Evolutionary conservation across 2,113 vertebrate species (phyloP).

Genomic region (Ochotona princeps): DNA sequence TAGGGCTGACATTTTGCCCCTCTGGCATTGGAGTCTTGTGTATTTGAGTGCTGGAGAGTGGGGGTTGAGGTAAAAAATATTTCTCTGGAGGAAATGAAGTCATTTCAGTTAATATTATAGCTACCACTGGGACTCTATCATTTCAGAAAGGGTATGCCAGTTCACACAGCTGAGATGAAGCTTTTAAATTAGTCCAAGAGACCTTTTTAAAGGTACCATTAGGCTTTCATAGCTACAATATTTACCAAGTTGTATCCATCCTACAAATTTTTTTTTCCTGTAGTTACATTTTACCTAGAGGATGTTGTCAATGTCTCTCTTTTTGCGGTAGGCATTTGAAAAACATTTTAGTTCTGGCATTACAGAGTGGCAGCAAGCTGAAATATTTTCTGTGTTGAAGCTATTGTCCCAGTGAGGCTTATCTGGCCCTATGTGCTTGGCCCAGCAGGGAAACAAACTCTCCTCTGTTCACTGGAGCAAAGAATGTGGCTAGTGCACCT

Average conservation of each 20-base stretch:
- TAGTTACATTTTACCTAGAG: neutral
- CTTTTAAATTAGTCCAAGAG: conserved; percentile 16
- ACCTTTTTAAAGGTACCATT: conserved; percentile 37
- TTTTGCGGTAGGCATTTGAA: neutral
- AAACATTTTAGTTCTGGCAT: neutral
- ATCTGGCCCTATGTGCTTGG: neutral
- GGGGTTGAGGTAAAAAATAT: conserved; percentile 74
- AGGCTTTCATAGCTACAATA: neutral
- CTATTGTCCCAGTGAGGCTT: conserved; percentile 11
- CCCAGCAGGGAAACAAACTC: conserved; percentile 40
- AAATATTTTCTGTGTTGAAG: conserved; percentile 7
- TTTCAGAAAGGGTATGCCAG: conserved; percentile 70
- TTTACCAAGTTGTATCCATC: neutral
- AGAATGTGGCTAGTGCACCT: conserved; percentile 61
- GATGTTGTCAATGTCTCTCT: neutral
- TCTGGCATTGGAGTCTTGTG: conserved; percentile 55
- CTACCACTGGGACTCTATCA: conserved; percentile 44
- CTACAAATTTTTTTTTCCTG: conserved; percentile 13
- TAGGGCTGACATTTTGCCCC: conserved; percentile 81
- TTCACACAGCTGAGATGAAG: conserved; percentile 27
- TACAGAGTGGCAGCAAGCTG: neutral
- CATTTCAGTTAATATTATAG: conserved; percentile 76
- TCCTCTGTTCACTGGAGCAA: conserved; percentile 43
- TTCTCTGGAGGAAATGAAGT: conserved; percentile 85
- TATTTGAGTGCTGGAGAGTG: conserved; percentile 40